Base-by-base conservation (phyloP, 2,113 vertebrate species). In the Dasyurus viverrinus region DNA sequence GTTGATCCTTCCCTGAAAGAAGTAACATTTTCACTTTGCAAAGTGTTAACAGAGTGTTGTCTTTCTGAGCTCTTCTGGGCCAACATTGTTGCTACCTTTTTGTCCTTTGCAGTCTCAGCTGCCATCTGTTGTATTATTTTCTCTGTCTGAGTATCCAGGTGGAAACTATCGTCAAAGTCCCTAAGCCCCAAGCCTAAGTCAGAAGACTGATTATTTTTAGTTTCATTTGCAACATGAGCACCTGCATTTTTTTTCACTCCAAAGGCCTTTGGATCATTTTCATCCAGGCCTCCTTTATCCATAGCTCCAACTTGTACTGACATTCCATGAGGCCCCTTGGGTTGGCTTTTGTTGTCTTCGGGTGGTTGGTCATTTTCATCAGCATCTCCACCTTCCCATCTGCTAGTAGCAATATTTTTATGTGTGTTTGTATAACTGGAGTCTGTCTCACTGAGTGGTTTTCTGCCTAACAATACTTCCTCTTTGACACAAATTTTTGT, bases 61-160 rank as follows among this genome's bases (percentile, higher is more conserved):
- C 92, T 93, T 53, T 93, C n/a, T 3, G 36, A 24, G 30, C 50
- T 94, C 94, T 93, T 95, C 60, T 96, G 97, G 23, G 0, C 46
- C 53, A 95, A 22, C 46, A 90, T 89, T 46, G 24, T 52, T 93
- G 95, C 89, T 92, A 96, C 42, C 22, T 54, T 96, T 94, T 89
- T 94, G 54, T 95, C 53, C 92, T 95, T 94, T 55, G 92, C 42
- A 60, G 95, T 97, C 98, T 95, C 97, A 94, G 93, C 84, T 96
- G 95, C 92, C 97, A 96, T 94, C 53, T 99, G 99, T 95, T 99
- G 98, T 93, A 99, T 98, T 92, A 99, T 98, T 98, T 98, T 99
- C 93, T 99, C 99, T 11, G 99, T 99, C 96, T 99, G 99, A 95
- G 99, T 99, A 98, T 99, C 99, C 95, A 99, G 97, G 97, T 99